Evolutionary conservation across 2,797 vertebrate species (phyloP).

Genomic region (Tadarida brasiliensis): DNA sequence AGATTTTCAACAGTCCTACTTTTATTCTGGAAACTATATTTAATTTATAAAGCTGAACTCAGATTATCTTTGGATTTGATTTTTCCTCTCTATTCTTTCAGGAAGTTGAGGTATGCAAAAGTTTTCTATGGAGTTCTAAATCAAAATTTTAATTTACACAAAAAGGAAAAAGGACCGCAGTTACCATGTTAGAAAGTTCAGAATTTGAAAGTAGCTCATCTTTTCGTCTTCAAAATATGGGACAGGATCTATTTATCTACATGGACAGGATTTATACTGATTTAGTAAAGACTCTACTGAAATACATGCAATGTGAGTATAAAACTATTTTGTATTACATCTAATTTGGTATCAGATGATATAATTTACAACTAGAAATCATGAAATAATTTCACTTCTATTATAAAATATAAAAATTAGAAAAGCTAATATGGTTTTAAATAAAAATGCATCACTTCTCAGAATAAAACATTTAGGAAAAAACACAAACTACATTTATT

Average conservation of each 20-base stretch:
- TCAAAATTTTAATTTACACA: slow-evolving; percentile 29
- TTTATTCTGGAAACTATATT: slow-evolving; percentile 34
- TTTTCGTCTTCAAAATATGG: slow-evolving; percentile 24
- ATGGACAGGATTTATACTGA: background rate
- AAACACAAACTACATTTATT: slow-evolving; percentile 12
- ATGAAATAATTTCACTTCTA: slow-evolving; percentile 28
- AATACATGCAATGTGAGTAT: background rate
- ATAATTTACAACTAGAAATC: slow-evolving; percentile 25
- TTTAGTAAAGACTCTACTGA: background rate
- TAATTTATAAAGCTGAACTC: slow-evolving; percentile 45
- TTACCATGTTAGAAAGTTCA: slow-evolving; percentile 49
- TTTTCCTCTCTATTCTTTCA: background rate
- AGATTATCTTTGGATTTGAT: slow-evolving; percentile 28
- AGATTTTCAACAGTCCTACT: background rate
- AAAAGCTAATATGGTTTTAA: slow-evolving; percentile 46
- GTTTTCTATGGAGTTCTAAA: background rate
- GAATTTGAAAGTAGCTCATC: background rate
- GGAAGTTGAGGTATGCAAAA: background rate
- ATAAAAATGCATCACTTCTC: slow-evolving; percentile 11
- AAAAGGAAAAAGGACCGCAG: slow-evolving; percentile 5
- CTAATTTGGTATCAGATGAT: slow-evolving; percentile 54
- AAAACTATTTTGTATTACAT: slow-evolving; percentile 22
- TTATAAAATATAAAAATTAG: slow-evolving; percentile 55
- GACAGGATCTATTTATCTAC: background rate
- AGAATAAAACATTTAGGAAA: slow-evolving; percentile 40